Base-by-base conservation (phyloP, 2,113 vertebrate species). In the Clinocottus analis region DNA sequence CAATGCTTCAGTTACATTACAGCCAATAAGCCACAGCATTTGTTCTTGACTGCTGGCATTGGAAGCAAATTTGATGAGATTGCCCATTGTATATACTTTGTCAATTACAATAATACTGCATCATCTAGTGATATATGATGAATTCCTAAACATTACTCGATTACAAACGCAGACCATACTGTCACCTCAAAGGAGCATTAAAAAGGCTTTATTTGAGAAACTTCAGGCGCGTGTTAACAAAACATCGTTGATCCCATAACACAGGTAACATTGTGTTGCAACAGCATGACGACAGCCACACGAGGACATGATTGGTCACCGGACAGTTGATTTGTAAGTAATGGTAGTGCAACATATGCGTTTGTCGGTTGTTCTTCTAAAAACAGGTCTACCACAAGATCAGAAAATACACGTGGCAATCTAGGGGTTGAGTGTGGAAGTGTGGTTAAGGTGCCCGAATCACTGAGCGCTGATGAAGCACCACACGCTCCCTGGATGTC, bases 191-290 rank as follows among this genome's bases (percentile, higher is more conserved):
- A 45, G 39, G n/a, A 60, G 29, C 43, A 61, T 85, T 85, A 23
- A 75, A 87, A 75, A 68, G 35, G 37, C 21, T 91, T 91, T 92
- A 93, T 91, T 93, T 83, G 89, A 64, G 51, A 85, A 86, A 83
- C 78, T 33, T 74, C 60, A 80, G 60, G 29, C 55, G 62, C 0
- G 9, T 49, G 23, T 72, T 63, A 70, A 73, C 27, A 76, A 75
- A 78, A 77, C 8, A 65, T 25, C 39, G n/a, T 8, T 76, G 45
- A 59, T 77, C 31, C 31, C 37, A 19, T 39, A 63, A 77, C 3
- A 79, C 39, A 72, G n/a, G 55, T 62, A 56, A 74, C 35, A 49
- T 73, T n/a, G 31, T 0, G 39, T 79, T 68, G 59, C 9, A 59
- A 12, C 59, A 76, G 60, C 16, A 80, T 68, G 60, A 43, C 49